Evolutionary conservation across 2,888 invertebrate species (phyloP), one percentile per base, ranked within the genome.

Genomic region (Xestia rhomboidea): DNA sequence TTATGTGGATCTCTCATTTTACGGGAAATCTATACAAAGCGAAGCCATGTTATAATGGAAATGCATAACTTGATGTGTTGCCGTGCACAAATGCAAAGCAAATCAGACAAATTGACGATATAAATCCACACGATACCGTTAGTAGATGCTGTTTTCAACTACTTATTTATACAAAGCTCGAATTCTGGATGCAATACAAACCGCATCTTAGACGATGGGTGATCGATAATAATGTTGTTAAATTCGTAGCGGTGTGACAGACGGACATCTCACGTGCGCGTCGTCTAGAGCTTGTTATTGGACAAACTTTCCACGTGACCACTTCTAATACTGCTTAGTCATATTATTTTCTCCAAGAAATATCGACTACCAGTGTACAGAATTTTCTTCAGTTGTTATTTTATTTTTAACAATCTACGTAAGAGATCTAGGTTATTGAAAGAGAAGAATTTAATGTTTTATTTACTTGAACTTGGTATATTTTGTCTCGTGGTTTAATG

Each of bases 271-370:
- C 81, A 89, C 77, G 84, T 86, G 86, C 86, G 79, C 75, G 77
- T 77, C 81, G 77, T 83, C 86, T 81, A 87, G 89, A 90, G 87
- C 91, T 92, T 90, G 92, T 92, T 92, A 92, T 90, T 87, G 86
- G 85, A 87, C 79, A 82, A 91, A 91, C 88, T 91, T 91, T 92
- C 86, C 89, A 90, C 89, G 85, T 89, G 88, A 88, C 88, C 89
- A 90, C 88, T 90, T 89, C 83, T 88, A 87, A 88, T 89, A 90
- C 84, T 81, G 82, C 86, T 83, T 83, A 84, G 75, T 82, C 75
- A 77, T 79, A 81, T 34, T 34, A 34, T 77, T 83, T 82, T 79
- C 76, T 74, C 67, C 41, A 69, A 76, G 73, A 60, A 83, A 81
- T 83, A 78, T 81, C 73, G 63, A 71, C 73, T 79, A 57, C 38